Evolutionary conservation across 1,140 invertebrate species (phyloP).

Genomic region (Druon quercuslanigerum): DNA sequence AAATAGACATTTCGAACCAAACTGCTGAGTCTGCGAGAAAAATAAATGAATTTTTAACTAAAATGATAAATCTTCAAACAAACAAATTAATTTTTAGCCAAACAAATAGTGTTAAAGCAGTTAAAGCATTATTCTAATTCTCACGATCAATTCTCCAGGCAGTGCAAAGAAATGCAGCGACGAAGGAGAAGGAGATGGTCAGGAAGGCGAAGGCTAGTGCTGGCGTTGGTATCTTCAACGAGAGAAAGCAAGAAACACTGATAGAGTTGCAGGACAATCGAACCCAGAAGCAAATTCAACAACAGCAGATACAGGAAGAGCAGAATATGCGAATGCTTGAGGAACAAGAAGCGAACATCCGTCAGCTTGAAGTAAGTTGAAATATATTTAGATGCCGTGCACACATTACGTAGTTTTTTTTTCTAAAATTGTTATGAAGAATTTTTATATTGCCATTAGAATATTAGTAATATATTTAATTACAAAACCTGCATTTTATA

Average conservation of each 20-base stretch:
- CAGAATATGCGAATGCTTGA: conserved; percentile 89
- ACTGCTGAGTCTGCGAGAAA: too few relatives aligned
- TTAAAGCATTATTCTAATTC: neutral
- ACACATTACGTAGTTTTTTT: too few relatives aligned
- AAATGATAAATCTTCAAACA: too few relatives aligned
- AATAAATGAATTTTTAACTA: too few relatives aligned
- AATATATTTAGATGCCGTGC: neutral
- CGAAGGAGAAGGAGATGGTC: conserved; percentile 90
- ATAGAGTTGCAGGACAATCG: conserved; percentile 81
- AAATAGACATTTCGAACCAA: too few relatives aligned
- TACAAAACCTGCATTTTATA: too few relatives aligned
- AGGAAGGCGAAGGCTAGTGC: conserved; percentile 79
- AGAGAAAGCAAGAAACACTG: conserved; percentile 78
- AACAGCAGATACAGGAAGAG: conserved; percentile 90
- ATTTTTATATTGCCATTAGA: too few relatives aligned
- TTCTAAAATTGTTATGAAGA: too few relatives aligned
- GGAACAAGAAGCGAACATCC: conserved; percentile 93
- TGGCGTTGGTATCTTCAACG: conserved; percentile 75
- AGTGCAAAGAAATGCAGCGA: conserved; percentile 86
- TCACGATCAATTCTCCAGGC: conserved; percentile 66
- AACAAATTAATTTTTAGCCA: too few relatives aligned
- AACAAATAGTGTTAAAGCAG: too few relatives aligned
- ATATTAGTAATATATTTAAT: too few relatives aligned
- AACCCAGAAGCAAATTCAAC: conserved; percentile 78
- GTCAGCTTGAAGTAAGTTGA: conserved; percentile 88